Conservation (phyloP, 2,797 vertebrate genomes). For the Tragelaphus eurycerus region DNA sequence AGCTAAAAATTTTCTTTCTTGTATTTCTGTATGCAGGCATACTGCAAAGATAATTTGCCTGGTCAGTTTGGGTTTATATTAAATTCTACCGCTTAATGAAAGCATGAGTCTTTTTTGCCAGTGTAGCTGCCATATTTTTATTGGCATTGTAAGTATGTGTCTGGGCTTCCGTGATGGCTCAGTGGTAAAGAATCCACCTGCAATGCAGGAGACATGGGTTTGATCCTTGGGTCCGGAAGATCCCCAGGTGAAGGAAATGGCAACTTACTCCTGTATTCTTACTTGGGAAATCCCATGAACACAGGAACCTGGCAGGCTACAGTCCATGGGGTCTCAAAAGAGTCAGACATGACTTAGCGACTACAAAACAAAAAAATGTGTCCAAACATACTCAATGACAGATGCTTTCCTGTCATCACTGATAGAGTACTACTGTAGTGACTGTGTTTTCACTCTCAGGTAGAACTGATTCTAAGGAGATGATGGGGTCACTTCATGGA, state of each 20-base stretch:
- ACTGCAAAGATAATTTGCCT: constrained; percentile 50
- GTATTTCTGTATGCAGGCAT: constrained; percentile 42
- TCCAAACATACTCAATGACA: constrained; percentile 43
- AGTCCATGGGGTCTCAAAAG: background rate
- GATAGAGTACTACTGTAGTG: constrained; percentile 11
- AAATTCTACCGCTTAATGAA: constrained; percentile 30
- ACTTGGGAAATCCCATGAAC: background rate
- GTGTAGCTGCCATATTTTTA: constrained; percentile 53
- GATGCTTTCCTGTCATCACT: constrained; percentile 39
- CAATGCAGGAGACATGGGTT: background rate
- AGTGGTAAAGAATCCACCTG: background rate
- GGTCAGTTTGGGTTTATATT: constrained; percentile 58
- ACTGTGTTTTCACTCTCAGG: constrained; percentile 12
- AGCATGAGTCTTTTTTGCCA: constrained; percentile 51
- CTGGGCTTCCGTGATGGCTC: background rate
- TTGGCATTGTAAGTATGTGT: constrained; percentile 34
- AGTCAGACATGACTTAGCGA: background rate
- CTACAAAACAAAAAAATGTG: background rate
- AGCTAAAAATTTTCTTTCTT: constrained; percentile 52
- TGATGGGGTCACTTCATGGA: background rate
- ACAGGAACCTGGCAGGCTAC: background rate
- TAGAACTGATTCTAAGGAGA: constrained; percentile 29
- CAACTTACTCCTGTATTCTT: background rate
- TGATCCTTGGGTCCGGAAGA: background rate
- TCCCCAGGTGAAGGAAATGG: background rate